These are phyloP conservation scores for Paralinhomoeus sp. DNA, from an alignment of 2,888 invertebrate genomes.

Conservation along the genomic window DNA sequence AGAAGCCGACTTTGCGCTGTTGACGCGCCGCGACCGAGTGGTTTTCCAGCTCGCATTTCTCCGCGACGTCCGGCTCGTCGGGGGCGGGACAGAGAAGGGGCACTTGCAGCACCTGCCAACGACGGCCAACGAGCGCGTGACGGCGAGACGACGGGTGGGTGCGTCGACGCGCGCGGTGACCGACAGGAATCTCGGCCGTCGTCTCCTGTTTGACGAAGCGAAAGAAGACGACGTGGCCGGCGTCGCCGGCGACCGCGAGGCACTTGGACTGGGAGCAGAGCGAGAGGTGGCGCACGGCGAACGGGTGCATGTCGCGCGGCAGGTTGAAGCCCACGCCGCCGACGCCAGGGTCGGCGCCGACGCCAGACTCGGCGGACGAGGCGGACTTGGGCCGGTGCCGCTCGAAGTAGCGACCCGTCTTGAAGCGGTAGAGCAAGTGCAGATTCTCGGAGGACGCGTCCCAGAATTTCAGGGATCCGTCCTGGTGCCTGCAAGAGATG, in stretches of 20 bases:
- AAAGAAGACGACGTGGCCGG: slow-evolving; percentile 79
- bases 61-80: no score
- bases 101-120: no score
- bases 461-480: slow-evolving; percentile 97
- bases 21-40: no score
- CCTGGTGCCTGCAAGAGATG: slow-evolving; percentile 55
- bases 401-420: slow-evolving; percentile 76
- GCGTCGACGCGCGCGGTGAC: no score
- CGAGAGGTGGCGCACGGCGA: slow-evolving; percentile 16
- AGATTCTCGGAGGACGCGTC: slow-evolving; percentile 64
- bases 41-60: no score
- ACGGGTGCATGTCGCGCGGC: slow-evolving; percentile 9
- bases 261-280: slow-evolving; percentile 74
- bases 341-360: not conserved
- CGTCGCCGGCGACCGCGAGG: slow-evolving; percentile 67
- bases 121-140: no score
- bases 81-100: no score
- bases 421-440: slow-evolving; percentile 85
- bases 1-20: no score
- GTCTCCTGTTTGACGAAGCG: slow-evolving; percentile 78
- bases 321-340: slow-evolving; percentile 7
- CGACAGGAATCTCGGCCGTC: slow-evolving; percentile 43
- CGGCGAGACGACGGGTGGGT: no score
- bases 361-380: not conserved
- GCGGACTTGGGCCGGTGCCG: slow-evolving; percentile 25